Evolutionary conservation across 1,140 invertebrate species (phyloP).

Genomic region (Platyscapa corneri): DNA sequence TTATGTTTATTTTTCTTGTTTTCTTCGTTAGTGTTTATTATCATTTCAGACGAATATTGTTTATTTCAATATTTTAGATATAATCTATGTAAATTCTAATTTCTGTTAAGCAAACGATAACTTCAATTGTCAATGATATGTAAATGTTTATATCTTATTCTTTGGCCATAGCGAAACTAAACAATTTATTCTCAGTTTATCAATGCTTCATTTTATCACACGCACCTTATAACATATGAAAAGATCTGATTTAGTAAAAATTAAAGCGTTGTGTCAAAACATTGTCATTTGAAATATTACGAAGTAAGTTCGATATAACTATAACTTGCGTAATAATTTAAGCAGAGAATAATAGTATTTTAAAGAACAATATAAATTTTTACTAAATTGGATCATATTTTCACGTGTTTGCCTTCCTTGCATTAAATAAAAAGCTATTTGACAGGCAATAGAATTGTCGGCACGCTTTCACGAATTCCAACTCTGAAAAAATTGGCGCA

Average conservation of each 20-base stretch:
- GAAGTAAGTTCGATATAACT: neutral
- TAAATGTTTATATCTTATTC: constrained; percentile 42
- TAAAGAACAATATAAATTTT: neutral
- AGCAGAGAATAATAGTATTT: neutral
- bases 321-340: neutral
- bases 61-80: constrained; percentile 37
- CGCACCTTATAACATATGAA: neutral
- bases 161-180: constrained; percentile 35
- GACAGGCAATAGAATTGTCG: neutral
- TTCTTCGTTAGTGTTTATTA: constrained; percentile 43
- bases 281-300: neutral
- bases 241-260: constrained; percentile 14
- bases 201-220: constrained; percentile 21
- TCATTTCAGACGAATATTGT: constrained; percentile 24
- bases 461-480: neutral
- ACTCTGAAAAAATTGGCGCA: neutral
- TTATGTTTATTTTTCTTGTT: constrained; percentile 45
- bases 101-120: constrained; percentile 39
- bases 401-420: neutral
- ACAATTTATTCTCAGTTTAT: constrained; percentile 41
- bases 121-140: constrained; percentile 28
- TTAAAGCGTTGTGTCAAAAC: neutral
- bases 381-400: neutral
- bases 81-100: constrained; percentile 51
- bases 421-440: constrained; percentile 9